Percentiles rank a stretch among this genome's conserved stretches.
phyloP scores from a whole-genome alignment of 2,113 vertebrate species.

The Dromiciops gliroides region DNA sequence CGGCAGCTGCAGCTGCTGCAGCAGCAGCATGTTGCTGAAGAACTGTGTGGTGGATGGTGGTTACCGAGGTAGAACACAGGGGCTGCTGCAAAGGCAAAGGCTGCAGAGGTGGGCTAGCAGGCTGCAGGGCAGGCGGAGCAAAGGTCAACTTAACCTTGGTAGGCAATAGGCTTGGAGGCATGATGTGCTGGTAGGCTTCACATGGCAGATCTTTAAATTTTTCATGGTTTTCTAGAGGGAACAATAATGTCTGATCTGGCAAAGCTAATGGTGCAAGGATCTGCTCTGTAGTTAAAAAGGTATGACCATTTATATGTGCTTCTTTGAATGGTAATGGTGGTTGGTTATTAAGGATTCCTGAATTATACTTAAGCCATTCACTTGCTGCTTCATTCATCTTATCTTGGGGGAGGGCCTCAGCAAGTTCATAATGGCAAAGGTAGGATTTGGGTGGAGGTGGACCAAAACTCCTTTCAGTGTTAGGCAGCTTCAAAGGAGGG shows the following conservation, averaged over 20 bases:
- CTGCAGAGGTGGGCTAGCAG: conserved; percentile 80
- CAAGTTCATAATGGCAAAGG: conserved; percentile 79
- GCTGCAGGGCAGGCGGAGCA: conserved; percentile 72
- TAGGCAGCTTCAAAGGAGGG: conserved; percentile 67
- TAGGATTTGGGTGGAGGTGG: conserved; percentile 77
- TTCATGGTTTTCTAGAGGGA: conserved; percentile 81
- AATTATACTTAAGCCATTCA: conserved; percentile 82
- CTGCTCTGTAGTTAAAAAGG: conserved; percentile 80
- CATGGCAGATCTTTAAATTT: conserved; percentile 85
- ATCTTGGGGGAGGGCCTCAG: conserved; percentile 74
- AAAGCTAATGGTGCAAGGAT: conserved; percentile 82
- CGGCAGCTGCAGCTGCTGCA: conserved; percentile 50
- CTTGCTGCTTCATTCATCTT: conserved; percentile 69
- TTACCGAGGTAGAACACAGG: conserved; percentile 86
- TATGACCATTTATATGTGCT: conserved; percentile 79
- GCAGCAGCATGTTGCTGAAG: conserved; percentile 85
- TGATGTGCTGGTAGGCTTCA: conserved; percentile 83
- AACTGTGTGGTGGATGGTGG: conserved; percentile 88
- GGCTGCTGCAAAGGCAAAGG: conserved; percentile 84
- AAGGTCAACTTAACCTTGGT: conserved; percentile 86
- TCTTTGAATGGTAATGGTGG: conserved; percentile 83
- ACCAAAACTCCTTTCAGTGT: conserved; percentile 67
- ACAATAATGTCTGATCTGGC: conserved; percentile 83
- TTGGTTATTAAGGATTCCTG: conserved; percentile 78
- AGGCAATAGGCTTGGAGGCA: conserved; percentile 84